Percentiles rank a stretch among this genome's conserved stretches.
Conservation (phyloP, 2,113 vertebrate genomes). For the Microtus ochrogaster region DNA sequence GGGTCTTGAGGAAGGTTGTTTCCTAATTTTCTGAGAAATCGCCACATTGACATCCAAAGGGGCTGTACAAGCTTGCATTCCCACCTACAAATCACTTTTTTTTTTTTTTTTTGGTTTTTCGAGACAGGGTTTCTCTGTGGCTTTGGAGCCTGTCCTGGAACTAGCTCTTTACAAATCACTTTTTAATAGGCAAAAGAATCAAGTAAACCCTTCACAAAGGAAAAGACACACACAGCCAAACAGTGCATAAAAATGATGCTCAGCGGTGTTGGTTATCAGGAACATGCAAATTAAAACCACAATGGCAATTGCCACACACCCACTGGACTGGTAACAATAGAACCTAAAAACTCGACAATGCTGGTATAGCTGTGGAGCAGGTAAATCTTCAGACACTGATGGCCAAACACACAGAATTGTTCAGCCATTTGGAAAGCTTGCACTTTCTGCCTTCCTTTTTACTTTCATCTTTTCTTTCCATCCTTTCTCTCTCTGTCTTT, state of each 20-base stretch:
- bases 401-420: background rate
- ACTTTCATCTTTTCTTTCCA: background rate
- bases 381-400: background rate
- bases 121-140: too few relatives aligned
- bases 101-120: too few relatives aligned
- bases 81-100: background rate
- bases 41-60: too few relatives aligned
- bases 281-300: slow-evolving; percentile 40
- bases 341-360: background rate
- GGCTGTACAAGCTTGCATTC: too few relatives aligned
- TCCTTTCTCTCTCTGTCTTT: too few relatives aligned
- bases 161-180: background rate
- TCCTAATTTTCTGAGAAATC: too few relatives aligned
- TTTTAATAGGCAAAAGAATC: slow-evolving; percentile 7
- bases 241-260: background rate
- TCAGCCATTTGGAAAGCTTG: background rate
- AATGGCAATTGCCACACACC: background rate
- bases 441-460: background rate
- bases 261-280: background rate
- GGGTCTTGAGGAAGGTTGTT: too few relatives aligned
- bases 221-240: background rate
- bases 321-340: background rate
- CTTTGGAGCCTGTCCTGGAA: too few relatives aligned
- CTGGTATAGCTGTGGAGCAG: background rate
- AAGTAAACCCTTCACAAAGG: background rate